Base-by-base conservation (phyloP, 2,113 vertebrate species). In the Rhinolophus sinicus region DNA sequence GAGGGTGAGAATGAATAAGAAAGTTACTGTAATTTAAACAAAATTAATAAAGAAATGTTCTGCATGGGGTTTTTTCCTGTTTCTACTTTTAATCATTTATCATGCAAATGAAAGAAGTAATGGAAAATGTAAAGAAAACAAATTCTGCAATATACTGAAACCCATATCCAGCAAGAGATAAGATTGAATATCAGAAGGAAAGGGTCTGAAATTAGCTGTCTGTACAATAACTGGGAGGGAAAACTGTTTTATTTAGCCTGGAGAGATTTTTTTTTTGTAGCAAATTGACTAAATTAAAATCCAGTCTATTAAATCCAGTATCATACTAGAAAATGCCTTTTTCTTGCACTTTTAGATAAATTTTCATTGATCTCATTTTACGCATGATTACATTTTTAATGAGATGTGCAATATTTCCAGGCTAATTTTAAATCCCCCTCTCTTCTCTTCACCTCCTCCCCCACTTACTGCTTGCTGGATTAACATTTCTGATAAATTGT, bases 371-470 rank as follows among this genome's bases (percentile, higher is more conserved):
- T 99, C 99, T 99, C 98, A 99, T 99, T 99, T 99, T 99, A 99
- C 83, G 97, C 99, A 99, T 99, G 99, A 99, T 99, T 99, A 99
- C 98, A 99, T 99, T 99, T 99, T 99, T 99, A 99, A 99, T 99
- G 99, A 99, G 99, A 99, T 99, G 98, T 99, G 98, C 99, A 99
- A 98, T 98, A 99, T 99, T 99, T 99, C 96, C 76, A 97, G 98
- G 98, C 99, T 99, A 99, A 99, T 99, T 99, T 99, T 98, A 99
- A 99, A 98, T 99, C 98, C 97, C 97, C 95, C 98, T 98, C 98
- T 97, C 98, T 97, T 95, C 94, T 97, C 86, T 88, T 87, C 50
- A 81, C 77, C 69, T 78, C 64, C 58, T 78, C 90, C 97, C 93
- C 91, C 96, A 95, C 98, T 99, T 97, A 98, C 98, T 91, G 98